These are phyloP conservation scores for Syndactyla subalaris DNA, from an alignment of 2,797 vertebrate genomes.

Conservation along the genomic window DNA sequence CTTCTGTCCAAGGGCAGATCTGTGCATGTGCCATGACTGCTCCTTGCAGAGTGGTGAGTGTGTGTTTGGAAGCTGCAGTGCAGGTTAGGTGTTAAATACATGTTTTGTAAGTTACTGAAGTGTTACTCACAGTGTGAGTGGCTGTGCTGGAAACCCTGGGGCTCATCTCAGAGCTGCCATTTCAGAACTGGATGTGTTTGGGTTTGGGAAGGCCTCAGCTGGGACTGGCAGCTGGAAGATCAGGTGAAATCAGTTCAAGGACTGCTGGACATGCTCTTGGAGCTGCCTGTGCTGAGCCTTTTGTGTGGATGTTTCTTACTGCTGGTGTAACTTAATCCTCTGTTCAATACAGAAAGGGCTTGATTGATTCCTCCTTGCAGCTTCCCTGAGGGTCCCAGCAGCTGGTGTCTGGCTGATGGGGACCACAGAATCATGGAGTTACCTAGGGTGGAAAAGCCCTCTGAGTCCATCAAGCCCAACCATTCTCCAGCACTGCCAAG, in stretches of 20 bases:
- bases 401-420: neutral
- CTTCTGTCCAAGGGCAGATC: neutral
- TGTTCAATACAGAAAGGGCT: accelerated
- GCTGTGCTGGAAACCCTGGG: neutral
- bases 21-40: accelerated
- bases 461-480: neutral
- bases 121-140: accelerated
- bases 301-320: accelerated
- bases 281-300: neutral
- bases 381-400: neutral
- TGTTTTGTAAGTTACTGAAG: accelerated
- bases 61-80: neutral
- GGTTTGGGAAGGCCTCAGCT: neutral
- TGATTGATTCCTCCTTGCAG: neutral
- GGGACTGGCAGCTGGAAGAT: neutral
- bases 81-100: accelerated
- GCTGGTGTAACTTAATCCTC: neutral
- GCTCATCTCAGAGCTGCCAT: accelerated
- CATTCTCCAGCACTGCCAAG: neutral
- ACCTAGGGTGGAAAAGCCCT: neutral
- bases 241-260: accelerated
- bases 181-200: neutral
- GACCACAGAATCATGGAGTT: neutral
- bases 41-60: accelerated
- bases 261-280: neutral